Evolutionary conservation across 2,888 invertebrate species (phyloP).

Genomic region (Caenorhabditis becei): DNA sequence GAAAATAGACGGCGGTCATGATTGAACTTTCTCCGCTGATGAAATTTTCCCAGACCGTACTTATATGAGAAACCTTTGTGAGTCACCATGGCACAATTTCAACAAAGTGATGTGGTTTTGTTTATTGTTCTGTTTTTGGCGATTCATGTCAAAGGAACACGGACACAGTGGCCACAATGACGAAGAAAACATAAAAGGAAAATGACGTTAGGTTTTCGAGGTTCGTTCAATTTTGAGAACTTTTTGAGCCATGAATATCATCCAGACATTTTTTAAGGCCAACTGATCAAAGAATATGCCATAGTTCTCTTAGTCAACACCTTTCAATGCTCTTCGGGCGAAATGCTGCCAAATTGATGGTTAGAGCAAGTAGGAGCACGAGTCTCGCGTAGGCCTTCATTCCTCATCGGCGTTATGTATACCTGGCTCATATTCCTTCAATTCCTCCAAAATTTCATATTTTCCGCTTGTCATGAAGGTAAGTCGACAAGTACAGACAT

Average conservation of each 20-base stretch:
- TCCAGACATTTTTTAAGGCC: too few relatives aligned
- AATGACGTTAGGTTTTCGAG: neutral
- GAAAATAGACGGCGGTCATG: too few relatives aligned
- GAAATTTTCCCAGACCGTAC: neutral
- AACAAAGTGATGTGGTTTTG: constrained; percentile 52
- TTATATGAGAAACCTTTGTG: constrained; percentile 22
- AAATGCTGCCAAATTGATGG: neutral
- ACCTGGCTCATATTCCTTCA: neutral
- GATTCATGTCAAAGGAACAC: constrained; percentile 12
- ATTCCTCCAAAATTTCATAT: neutral
- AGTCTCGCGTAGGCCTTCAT: neutral
- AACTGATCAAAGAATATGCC: too few relatives aligned
- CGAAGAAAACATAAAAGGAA: too few relatives aligned
- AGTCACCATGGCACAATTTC: constrained; percentile 30
- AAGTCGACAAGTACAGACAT: neutral
- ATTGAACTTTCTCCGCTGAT: neutral
- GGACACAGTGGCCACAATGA: neutral
- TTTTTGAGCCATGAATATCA: too few relatives aligned
- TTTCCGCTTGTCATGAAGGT: neutral
- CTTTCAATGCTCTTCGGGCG: neutral
- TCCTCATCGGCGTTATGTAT: neutral
- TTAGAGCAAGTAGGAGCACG: neutral
- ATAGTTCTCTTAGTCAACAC: neutral
- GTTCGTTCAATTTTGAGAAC: too few relatives aligned
- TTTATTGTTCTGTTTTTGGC: constrained; percentile 10